Evolutionary conservation across 2,797 vertebrate genomes (phyloP).

Genomic region (Emys orbicularis): DNA sequence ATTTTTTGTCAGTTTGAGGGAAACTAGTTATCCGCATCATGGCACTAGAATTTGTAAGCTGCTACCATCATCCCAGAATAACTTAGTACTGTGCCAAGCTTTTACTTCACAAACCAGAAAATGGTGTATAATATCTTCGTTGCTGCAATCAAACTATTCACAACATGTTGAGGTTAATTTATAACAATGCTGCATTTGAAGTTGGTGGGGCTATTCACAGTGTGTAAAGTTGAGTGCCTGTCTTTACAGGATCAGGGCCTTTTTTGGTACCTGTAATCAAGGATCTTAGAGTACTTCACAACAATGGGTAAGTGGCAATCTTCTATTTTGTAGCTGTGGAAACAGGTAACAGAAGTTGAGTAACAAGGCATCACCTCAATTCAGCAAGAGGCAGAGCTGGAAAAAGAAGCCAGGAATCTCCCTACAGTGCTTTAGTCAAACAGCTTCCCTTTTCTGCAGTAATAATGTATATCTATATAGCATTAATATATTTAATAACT

Average conservation of each 20-base stretch:
- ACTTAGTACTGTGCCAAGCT: not conserved
- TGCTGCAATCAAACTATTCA: not conserved
- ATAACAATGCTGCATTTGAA: not conserved
- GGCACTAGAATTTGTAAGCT: not conserved
- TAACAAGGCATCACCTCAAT: conserved; percentile 6
- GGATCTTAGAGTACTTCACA: not conserved
- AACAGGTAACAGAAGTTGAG: not conserved
- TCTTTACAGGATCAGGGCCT: not conserved
- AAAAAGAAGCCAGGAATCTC: not conserved
- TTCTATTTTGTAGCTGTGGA: not conserved
- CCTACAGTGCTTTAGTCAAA: not conserved
- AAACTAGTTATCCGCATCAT: not conserved
- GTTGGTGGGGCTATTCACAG: not conserved
- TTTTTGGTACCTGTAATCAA: not conserved
- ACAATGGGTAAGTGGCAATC: not conserved
- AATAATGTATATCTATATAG: rapidly evolving
- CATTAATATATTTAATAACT: not conserved
- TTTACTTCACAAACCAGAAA: not conserved
- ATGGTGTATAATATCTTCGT: not conserved
- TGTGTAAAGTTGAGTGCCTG: not conserved
- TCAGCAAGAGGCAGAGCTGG: not conserved
- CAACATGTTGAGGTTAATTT: not conserved
- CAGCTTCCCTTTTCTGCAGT: not conserved
- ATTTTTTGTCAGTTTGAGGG: not conserved
- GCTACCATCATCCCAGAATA: not conserved